Evolutionary conservation across 2,113 vertebrate genomes (phyloP).

Genomic region (Thymallus thymallus): DNA sequence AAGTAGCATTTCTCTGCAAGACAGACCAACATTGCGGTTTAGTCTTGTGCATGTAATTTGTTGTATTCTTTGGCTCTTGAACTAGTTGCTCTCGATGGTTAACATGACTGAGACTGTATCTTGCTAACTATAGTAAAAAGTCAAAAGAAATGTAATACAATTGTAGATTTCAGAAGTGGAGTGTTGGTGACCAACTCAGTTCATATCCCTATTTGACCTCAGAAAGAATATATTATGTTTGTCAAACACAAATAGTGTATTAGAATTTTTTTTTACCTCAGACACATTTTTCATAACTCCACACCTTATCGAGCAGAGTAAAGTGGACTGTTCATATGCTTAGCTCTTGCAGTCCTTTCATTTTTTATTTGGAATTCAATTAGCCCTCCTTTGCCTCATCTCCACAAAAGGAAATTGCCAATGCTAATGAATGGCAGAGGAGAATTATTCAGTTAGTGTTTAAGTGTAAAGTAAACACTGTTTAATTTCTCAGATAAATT

Average conservation of each 20-base stretch:
- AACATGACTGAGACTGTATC: no score
- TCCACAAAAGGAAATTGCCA: slow-evolving; percentile 55
- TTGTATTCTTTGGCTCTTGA: not conserved
- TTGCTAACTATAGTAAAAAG: no score
- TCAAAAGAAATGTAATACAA: no score
- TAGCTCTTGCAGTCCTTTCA: slow-evolving; percentile 46
- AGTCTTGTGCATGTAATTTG: not conserved
- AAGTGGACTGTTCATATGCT: slow-evolving; percentile 42
- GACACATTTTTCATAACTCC: slow-evolving; percentile 7
- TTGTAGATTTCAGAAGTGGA: no score
- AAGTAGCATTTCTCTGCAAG: not conserved
- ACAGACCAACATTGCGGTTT: not conserved
- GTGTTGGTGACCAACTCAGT: no score
- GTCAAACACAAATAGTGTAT: no score
- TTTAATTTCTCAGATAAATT: slow-evolving; percentile 63
- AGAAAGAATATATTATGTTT: no score
- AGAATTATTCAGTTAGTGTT: slow-evolving; percentile 52
- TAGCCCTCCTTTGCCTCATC: slow-evolving; percentile 49
- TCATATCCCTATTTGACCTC: no score
- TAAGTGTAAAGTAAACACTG: slow-evolving; percentile 58
- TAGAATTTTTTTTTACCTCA: no score
- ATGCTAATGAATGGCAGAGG: slow-evolving; percentile 59
- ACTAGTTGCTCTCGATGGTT: no score
- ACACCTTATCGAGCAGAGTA: slow-evolving; percentile 29
- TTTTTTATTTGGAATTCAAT: slow-evolving; percentile 66